phyloP scores from a whole-genome alignment of 2,113 vertebrate species.

The Otolemur garnettii region DNA sequence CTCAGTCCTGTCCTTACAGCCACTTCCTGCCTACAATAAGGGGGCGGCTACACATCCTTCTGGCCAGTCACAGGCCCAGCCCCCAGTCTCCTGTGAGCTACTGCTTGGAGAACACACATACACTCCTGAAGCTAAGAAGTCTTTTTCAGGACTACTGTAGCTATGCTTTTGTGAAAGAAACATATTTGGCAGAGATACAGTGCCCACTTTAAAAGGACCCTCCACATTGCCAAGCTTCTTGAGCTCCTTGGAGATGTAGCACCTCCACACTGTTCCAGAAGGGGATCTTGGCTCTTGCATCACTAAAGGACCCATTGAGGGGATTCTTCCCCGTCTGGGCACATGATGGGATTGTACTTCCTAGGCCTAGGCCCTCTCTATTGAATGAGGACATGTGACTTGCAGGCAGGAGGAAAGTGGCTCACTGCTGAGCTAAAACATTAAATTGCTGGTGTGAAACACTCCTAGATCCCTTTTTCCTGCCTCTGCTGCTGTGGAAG shows the following conservation, averaged over 20 bases:
- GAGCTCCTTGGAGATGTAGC: background rate
- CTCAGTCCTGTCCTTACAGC: background rate
- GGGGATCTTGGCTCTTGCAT: background rate
- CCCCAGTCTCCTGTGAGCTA: background rate
- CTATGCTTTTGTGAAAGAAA: constrained; percentile 31
- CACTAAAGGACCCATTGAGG: background rate
- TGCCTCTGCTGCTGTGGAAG: background rate
- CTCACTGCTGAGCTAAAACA: background rate
- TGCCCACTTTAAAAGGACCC: background rate
- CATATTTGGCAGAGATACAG: background rate
- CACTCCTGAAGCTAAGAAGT: background rate
- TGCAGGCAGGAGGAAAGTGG: background rate
- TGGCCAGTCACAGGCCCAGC: background rate
- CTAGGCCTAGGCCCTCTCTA: background rate
- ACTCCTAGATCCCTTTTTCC: background rate
- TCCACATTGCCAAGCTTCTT: background rate
- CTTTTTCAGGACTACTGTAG: background rate
- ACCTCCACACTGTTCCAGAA: background rate
- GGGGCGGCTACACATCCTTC: background rate
- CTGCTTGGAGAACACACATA: background rate
- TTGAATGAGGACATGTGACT: background rate
- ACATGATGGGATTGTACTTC: background rate
- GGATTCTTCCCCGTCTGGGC: background rate
- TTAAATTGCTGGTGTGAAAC: background rate
- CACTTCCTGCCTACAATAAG: background rate